Base-by-base conservation (phyloP, 2,113 vertebrate genomes). In the Arothron firmamentum region DNA sequence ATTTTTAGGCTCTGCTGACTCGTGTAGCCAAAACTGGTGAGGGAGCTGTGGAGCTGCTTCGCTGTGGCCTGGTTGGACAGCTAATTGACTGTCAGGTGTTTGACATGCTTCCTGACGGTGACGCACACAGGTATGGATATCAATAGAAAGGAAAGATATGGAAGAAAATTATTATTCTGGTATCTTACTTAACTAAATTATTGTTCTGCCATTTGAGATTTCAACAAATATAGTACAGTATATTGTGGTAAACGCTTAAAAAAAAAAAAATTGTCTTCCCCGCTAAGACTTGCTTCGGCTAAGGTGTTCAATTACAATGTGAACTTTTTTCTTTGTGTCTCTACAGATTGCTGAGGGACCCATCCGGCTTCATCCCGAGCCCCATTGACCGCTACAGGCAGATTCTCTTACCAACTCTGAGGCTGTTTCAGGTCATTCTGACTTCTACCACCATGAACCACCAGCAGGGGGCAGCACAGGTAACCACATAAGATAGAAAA, bases 81-180 rank as follows among this genome's bases (percentile, higher is more conserved):
- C 90, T 99, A 78, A 93, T 94, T 2, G 94, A 98, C 69, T 98
- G 94, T 65, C 94, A 97, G 50, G 96, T 99, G 52, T 98, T 94
- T 52, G 94, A 97, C 86, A 96, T 97, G 95, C 81, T 96, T 3
- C 97, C 97, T 0, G 95, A 99, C 82, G 92, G 86, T 20, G 93
- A 97, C 49, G 85, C 92, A 1, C 93, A 94, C 67, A 91, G 96
- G 96, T 99, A 81, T 67, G 89, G 16, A 10, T n/a, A 19, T 4
- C 15, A 15, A n/a, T 4, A 1, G 1, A 23, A 20, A 16, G 41
- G 28, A 51, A 38, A 6, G 15, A 16, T 15, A 8, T 13, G 43
- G 19, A 21, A 4, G 12, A 19, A 13, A 18, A 42, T 16, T 6
- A 1, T 56, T 11, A 11, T 19, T 21, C 2, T 7, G 3, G 50